Base-by-base conservation (phyloP, 2,888 invertebrate genomes). In the Cyaniris semiargus region DNA sequence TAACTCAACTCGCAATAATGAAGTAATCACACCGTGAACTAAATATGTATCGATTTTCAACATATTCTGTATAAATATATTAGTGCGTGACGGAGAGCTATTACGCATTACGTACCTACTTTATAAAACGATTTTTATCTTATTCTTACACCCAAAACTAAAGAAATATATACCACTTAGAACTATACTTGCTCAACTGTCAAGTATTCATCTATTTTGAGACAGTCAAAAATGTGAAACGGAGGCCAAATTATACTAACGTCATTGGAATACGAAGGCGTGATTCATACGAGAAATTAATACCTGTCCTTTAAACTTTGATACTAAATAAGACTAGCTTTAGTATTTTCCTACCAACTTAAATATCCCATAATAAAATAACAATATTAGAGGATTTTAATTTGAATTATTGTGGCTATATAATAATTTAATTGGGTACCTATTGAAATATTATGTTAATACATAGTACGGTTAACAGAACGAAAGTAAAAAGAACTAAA, bases 11-110 rank as follows among this genome's bases (percentile, higher is more conserved):
- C 10, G n/a, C n/a, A 72, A 72, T 15, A 13, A 48, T 72, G 38
- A 13, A 72, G 66, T 70, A 66, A 76, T 60, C 31, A 34, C 78
- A 74, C 48, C 77, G 78, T 56, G 78, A 60, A 75, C 77, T 79
- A 78, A 77, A 78, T 76, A 76, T 76, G 74, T 77, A 77, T 76
- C 76, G 74, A 70, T 72, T 72, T 72, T 38, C 71, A 72, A 72
- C 71, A 72, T 72, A 72, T 72, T 38, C 71, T n/a, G 71, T 72
- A 48, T 48, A 38, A 38, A 72, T 72, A 72, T 72, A 72, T 72
- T 72, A 72, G 71, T 72, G 71, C 71, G 71, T 72, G 71, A 72
- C 71, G 71, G 71, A 72, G 38, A 38, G 71, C 71, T 72, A 72
- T 72, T 72, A 38, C 38, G 71, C 71, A 71, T 71, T 71, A 71